Evolutionary conservation across 53 echinoderm and acorn worm species (phyloP).

Genomic region (Zoroaster sp.): DNA sequence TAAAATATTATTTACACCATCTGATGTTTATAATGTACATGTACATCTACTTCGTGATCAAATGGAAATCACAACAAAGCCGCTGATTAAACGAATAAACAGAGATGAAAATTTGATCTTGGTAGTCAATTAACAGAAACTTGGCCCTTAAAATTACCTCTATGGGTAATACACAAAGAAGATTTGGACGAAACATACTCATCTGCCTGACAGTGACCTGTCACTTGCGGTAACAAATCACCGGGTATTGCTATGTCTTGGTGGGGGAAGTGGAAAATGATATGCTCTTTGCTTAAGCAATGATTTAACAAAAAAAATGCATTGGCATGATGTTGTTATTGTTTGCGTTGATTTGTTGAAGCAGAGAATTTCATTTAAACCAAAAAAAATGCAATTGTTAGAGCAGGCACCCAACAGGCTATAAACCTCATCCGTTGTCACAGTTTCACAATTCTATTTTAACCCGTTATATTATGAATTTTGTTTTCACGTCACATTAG

Average conservation of each 20-base stretch:
- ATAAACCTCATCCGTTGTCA: neutral
- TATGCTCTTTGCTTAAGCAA: slow-evolving; percentile 47
- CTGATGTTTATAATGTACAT: too few species aligned
- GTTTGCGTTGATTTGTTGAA: slow-evolving; percentile 14
- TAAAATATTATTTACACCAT: too few species aligned
- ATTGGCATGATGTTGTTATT: slow-evolving; percentile 46
- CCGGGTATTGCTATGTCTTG: neutral
- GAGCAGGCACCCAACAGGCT: neutral
- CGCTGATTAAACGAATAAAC: too few species aligned
- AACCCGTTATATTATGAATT: too few species aligned
- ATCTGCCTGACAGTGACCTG: neutral
- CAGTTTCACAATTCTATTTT: neutral
- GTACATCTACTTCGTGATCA: too few species aligned
- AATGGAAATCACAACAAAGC: too few species aligned
- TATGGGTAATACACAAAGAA: neutral
- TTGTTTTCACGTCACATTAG: too few species aligned
- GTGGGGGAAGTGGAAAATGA: neutral
- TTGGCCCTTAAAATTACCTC: too few species aligned
- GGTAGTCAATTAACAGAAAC: too few species aligned
- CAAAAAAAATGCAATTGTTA: neutral
- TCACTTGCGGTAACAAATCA: slow-evolving; percentile 27
- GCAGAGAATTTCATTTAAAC: neutral
- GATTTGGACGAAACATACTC: neutral
- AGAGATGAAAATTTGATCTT: too few species aligned
- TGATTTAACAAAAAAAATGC: slow-evolving; percentile 27